Evolutionary conservation across 2,113 vertebrate species (phyloP).

Genomic region (Onychostoma macrolepis): DNA sequence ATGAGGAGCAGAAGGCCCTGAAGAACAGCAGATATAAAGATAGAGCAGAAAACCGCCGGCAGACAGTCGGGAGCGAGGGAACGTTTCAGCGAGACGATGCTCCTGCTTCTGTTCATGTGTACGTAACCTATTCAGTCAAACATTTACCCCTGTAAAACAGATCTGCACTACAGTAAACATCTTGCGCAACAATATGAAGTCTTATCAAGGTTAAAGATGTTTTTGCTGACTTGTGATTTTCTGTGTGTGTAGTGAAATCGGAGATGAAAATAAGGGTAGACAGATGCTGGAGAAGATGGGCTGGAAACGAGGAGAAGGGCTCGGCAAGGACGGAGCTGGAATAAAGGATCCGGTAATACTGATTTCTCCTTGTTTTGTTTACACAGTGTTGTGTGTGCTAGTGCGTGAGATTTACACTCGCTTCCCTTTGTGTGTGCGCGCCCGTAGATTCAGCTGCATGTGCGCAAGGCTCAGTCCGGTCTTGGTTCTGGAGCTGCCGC

Average conservation of each 20-base stretch:
- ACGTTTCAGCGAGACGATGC: conserved; percentile 89
- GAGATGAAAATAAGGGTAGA: conserved; percentile 90
- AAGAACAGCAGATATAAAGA: conserved; percentile 92
- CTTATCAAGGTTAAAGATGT: neutral
- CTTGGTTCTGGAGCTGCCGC: conserved; percentile 80
- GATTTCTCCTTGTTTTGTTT: neutral
- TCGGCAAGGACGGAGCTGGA: conserved; percentile 90
- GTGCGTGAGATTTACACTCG: neutral
- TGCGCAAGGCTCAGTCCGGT: conserved; percentile 85
- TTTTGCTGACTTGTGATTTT: neutral
- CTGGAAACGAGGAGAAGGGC: conserved; percentile 95
- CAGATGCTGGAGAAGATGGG: conserved; percentile 99
- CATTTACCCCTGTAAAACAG: conserved; percentile 6
- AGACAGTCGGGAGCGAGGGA: conserved; percentile 90
- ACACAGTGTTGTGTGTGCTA: neutral
- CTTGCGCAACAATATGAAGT: neutral
- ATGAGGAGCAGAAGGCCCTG: conserved; percentile 83
- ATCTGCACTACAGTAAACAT: neutral
- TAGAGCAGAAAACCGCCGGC: conserved; percentile 88
- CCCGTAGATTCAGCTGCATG: conserved; percentile 88
- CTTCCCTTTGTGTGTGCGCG: conserved; percentile 3
- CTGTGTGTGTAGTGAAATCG: conserved; percentile 86
- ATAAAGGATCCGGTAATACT: conserved; percentile 86
- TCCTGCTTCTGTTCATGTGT: conserved; percentile 91
- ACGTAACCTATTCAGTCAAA: conserved; percentile 63